Conservation (phyloP, 2,888 invertebrate genomes). For the Thecocarcelia acutangulata region DNA sequence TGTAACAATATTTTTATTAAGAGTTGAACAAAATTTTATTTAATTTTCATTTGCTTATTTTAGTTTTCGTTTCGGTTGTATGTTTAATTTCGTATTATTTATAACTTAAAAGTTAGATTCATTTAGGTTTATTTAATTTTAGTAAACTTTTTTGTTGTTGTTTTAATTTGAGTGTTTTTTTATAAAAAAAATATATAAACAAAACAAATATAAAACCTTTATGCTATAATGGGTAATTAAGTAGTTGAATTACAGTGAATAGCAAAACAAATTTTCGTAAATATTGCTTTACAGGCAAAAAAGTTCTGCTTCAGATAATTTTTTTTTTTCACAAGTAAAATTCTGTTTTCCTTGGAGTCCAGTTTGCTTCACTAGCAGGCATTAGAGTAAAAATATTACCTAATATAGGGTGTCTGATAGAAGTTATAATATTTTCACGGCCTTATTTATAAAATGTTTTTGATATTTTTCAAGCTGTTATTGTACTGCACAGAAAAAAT, state of each 20-base stretch:
- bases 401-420: no score
- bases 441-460: no score
- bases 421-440: no score
- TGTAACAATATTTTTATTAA: conserved; percentile 17
- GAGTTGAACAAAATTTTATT: conserved; percentile 68
- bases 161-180: conserved; percentile 67
- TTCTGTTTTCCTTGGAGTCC: no score
- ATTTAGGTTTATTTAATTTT: conserved; percentile 66
- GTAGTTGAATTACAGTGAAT: conserved; percentile 69
- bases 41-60: conserved; percentile 76
- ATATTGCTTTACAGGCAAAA: no score
- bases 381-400: no score
- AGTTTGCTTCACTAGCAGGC: no score
- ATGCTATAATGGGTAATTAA: conserved; percentile 56
- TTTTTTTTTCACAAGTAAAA: no score
- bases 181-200: conserved; percentile 30
- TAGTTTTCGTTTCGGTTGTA: conserved; percentile 69
- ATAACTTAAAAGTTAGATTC: conserved; percentile 66
- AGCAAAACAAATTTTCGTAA: conserved; percentile 7
- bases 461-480: no score
- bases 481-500: no score
- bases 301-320: no score
- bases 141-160: conserved; percentile 79
- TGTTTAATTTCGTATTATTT: conserved; percentile 40
- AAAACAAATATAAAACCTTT: conserved; percentile 21